Conservation (phyloP, 2,888 invertebrate species). For the Eugnorisma glareosa region DNA sequence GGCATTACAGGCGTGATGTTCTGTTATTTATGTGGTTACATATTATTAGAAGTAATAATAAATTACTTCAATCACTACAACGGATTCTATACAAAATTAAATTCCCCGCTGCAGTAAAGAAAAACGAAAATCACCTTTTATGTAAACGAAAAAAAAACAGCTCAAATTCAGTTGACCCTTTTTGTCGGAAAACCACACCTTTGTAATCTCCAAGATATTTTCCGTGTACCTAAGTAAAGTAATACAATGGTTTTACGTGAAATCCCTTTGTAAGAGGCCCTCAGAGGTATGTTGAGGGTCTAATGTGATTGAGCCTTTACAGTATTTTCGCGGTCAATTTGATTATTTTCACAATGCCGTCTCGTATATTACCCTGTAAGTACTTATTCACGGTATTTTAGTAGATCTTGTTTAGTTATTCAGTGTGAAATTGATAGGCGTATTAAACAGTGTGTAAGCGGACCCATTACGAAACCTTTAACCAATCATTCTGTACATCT, state of each 20-base stretch:
- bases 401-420: neutral
- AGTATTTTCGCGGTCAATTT: conserved; percentile 48
- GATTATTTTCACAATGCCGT: conserved; percentile 43
- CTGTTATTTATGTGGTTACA: no score
- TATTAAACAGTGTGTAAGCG: neutral
- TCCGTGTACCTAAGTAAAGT: conserved; percentile 43
- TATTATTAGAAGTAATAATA: no score
- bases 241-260: conserved; percentile 50
- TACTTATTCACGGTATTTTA: conserved; percentile 22
- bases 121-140: conserved; percentile 13
- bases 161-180: conserved; percentile 22
- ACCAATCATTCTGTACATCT: no score
- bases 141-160: conserved; percentile 36
- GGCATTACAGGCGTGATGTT: no score
- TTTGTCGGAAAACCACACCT: conserved; percentile 18
- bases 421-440: neutral
- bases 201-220: conserved; percentile 47
- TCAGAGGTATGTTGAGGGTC: conserved; percentile 36
- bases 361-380: conserved; percentile 17
- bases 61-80: neutral
- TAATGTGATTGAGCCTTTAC: conserved; percentile 60
- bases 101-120: neutral
- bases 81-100: neutral
- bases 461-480: no score
- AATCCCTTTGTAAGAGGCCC: conserved; percentile 42